Evolutionary conservation across 2,888 invertebrate species (phyloP).

Genomic region (Troides oblongomaculatus): DNA sequence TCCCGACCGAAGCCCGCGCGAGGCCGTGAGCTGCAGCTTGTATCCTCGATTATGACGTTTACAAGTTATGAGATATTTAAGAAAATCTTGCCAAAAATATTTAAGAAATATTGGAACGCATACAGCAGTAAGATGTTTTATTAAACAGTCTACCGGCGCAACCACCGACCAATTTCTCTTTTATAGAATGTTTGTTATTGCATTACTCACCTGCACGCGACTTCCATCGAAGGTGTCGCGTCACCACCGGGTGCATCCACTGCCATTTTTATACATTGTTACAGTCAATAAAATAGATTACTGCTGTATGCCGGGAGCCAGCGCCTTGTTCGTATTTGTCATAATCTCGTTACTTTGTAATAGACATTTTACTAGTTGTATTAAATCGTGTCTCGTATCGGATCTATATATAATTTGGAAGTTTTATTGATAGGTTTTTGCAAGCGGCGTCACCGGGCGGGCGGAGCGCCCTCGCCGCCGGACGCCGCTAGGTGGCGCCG

Average conservation of each 20-base stretch:
- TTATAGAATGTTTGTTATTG: slow-evolving; percentile 4
- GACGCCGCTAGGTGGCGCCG: slow-evolving; percentile 28
- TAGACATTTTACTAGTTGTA: slow-evolving; percentile 19
- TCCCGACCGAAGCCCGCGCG: slow-evolving; percentile 3
- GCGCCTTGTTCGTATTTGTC: slow-evolving; percentile 16
- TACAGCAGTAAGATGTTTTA: slow-evolving; percentile 44
- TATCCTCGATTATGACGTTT: too few species aligned
- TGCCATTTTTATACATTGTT: slow-evolving; percentile 23
- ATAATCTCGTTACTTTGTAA: slow-evolving; percentile 13
- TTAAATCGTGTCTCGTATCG: neutral
- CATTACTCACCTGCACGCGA: slow-evolving; percentile 5
- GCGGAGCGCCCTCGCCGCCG: neutral
- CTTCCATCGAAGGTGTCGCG: slow-evolving; percentile 5
- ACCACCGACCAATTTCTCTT: slow-evolving; percentile 17
- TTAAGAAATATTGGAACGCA: slow-evolving; percentile 25
- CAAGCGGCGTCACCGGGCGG: slow-evolving; percentile 27
- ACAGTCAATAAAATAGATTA: slow-evolving; percentile 27
- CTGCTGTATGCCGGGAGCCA: slow-evolving; percentile 25
- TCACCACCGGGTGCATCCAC: slow-evolving; percentile 4
- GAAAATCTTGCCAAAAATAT: slow-evolving; percentile 27
- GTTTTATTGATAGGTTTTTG: slow-evolving; percentile 4
- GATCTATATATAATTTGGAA: slow-evolving; percentile 6
- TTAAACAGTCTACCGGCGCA: slow-evolving; percentile 19
- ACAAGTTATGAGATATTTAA: slow-evolving; percentile 1
- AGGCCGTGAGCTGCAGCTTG: neutral